phyloP scores from a whole-genome alignment of 2,113 vertebrate species.

The Polypterus senegalus region DNA sequence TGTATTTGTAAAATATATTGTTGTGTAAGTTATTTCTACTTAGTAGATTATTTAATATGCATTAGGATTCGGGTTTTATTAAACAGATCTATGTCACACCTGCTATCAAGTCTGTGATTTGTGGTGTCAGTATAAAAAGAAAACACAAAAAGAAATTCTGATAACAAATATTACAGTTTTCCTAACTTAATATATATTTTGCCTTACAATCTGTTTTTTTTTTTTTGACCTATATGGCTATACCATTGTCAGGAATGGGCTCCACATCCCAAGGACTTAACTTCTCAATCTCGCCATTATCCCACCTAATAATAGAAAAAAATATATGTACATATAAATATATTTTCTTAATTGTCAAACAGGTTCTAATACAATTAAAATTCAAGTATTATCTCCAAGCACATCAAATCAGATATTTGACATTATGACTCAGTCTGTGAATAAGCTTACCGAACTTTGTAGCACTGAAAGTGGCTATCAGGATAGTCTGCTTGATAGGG shows the following conservation, averaged over 20 bases:
- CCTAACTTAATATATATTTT: not conserved
- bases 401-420: too few relatives aligned
- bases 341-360: not conserved
- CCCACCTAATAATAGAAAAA: conserved; percentile 64
- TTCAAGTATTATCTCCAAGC: too few relatives aligned
- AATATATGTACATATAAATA: not conserved
- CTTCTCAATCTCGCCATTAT: conserved; percentile 86
- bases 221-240: not conserved
- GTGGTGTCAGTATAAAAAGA: too few relatives aligned
- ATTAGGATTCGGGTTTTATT: too few relatives aligned
- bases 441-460: conserved; percentile 74
- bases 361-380: not conserved
- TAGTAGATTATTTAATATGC: too few relatives aligned
- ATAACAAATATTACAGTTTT: not conserved
- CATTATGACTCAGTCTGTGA: not conserved
- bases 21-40: too few relatives aligned
- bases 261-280: conserved; percentile 96
- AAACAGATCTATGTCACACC: too few relatives aligned
- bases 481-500: conserved; percentile 82
- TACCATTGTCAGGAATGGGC: conserved; percentile 84
- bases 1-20: too few relatives aligned
- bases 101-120: too few relatives aligned
- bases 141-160: too few relatives aligned
- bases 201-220: not conserved
- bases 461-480: conserved; percentile 94